Base-by-base conservation (phyloP, 2,888 invertebrate species). In the Tortrix viridana region DNA sequence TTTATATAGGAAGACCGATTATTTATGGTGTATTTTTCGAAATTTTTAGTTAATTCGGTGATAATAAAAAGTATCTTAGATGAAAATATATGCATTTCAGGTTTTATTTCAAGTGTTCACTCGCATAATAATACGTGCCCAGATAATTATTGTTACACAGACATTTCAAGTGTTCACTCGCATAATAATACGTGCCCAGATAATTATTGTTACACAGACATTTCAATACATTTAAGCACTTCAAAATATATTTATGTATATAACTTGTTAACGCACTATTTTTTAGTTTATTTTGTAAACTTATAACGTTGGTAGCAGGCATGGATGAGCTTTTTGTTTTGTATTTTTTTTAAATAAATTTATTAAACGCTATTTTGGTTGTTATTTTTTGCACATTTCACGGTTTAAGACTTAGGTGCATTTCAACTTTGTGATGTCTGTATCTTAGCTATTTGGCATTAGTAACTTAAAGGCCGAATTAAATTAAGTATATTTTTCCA, bases 401-500 rank as follows among this genome's bases (percentile, higher is more conserved):
- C 46, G 22, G 48, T 58, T 44, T 57, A 22, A 62, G 62, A 6
- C n/a, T 26, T 41, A 23, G 48, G 53, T 22, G 69, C 65, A 62
- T 66, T 19, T 61, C 56, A 80, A 84, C 81, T 84, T 85, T 87
- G 89, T 89, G 86, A 87, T 83, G 71, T 84, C 79, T 77, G 56
- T 62, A 56, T 76, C 62, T 77, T 73, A 77, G 76, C 67, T 68
- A 73, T 77, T 79, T 72, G 76, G 74, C 79, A 76, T 79, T 80
- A 82, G 83, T 76, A 74, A 76, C 76, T 80, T 80, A 79, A 82
- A 74, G 75, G 79, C 80, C 73, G 81, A 81, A 89, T 86, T 87
- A 89, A 86, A 88, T 80, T 86, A n/a, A n/a, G n/a, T n/a, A 81
- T 90, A 88, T 90, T 89, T 90, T 90, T 86, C 77, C 84, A 88